Evolutionary conservation across 2,888 invertebrate genomes (phyloP), one percentile per base, ranked within the genome.

Genomic region (Chaetogeoica ovagalla): DNA sequence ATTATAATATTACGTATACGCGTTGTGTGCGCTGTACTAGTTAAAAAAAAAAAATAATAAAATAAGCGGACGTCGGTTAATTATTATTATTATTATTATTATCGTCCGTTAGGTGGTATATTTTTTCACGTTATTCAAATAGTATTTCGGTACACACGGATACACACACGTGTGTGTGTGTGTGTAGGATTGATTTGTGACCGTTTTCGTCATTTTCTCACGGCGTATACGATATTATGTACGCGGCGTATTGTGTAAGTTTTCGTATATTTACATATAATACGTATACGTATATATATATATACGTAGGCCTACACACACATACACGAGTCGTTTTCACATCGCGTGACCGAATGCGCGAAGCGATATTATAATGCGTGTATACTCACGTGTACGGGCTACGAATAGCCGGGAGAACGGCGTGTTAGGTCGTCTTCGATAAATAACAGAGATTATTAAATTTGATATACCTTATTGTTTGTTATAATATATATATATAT

Each of bases 161-260:
- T 15, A 0, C 17, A 21, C 11, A 8, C 17, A 39, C 21, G 57
- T 17, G 39, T 23, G 11, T 19, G 57, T 13, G n/a, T 1, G 43
- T 60, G 79, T 71, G 79, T 79, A 79, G 79, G 79, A 79, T 79
- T 79, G 79, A 79, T 79, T 79, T 79, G 79, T 79, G 79, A 71
- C 43, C 70, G 79, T 79, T 79, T 79, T 71, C 79, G 65, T 79
- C 19, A 63, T 79, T 79, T 79, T 79, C 71, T 79, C 79, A 79
- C 79, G 79, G 71, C 71, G 70, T 43, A 59, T 76, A 43, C 43
- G 43, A 30, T 4, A 30, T 30, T 30, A 30, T 30, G 30, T 30
- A 30, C 6, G 6, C 43, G 43, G 6, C 43, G 43, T 7, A 43
- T 43, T 43, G 43, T 43, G 43, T 30, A 68, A 1, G 30, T 30